A percentile compares a stretch with the other conserved stretches of the same genome.
Conservation (phyloP, 2,113 vertebrate species). For the Oryzias celebensis region DNA sequence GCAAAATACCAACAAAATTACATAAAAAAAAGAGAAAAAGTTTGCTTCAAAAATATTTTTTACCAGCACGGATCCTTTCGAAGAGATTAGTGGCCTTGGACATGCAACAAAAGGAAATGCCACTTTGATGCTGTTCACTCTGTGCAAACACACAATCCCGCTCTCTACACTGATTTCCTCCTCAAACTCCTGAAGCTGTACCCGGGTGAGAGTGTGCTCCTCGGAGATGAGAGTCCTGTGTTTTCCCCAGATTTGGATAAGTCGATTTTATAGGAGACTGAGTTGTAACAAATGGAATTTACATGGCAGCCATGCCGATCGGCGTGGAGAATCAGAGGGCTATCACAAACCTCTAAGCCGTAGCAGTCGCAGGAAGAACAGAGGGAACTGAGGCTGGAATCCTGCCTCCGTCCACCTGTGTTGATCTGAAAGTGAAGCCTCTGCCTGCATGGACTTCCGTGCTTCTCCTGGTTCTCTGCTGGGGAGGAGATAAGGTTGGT, state of each 20-base stretch:
- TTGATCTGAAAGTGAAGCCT: constrained; percentile 52
- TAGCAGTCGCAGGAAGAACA: constrained; percentile 86
- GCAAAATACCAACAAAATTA: constrained; percentile 34
- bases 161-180: constrained; percentile 85
- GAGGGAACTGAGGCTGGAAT: constrained; percentile 75
- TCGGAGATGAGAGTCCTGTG: constrained; percentile 82
- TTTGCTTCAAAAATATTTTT: constrained; percentile 21
- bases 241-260: constrained; percentile 81
- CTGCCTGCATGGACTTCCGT: constrained; percentile 46
- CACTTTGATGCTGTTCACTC: constrained; percentile 24
- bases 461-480: constrained; percentile 69
- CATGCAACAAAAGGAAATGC: constrained; percentile 42
- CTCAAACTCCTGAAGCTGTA: constrained; percentile 73
- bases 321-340: constrained; percentile 70
- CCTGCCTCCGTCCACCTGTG: constrained; percentile 32
- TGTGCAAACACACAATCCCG: constrained; percentile 26
- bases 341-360: constrained; percentile 76
- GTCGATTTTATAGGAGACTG: constrained; percentile 83
- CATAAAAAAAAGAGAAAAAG: constrained; percentile 1
- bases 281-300: constrained; percentile 85
- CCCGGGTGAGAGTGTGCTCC: constrained; percentile 80
- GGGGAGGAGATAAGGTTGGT: constrained; percentile 86
- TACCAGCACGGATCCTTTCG: constrained; percentile 9
- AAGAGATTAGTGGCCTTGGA: constrained; percentile 25
- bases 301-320: constrained; percentile 77